These are phyloP conservation scores for Vireo griseus DNA, from an alignment of 2,797 vertebrate genomes.

Conservation along the genomic window DNA sequence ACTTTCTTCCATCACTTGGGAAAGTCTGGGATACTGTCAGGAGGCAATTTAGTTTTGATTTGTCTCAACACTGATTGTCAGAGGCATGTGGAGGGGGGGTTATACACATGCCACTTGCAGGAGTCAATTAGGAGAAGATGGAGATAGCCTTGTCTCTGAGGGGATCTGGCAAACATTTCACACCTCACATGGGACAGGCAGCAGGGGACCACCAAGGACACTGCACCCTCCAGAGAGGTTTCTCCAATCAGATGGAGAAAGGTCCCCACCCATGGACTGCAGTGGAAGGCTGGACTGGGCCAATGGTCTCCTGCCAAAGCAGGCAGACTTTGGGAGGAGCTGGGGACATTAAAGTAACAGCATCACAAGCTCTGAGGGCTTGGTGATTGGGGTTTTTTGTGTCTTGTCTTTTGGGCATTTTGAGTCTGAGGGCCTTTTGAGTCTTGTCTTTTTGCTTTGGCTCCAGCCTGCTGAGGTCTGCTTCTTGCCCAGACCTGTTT, in stretches of 20 bases:
- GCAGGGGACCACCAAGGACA: neutral
- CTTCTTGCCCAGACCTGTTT: neutral
- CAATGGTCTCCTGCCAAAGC: neutral
- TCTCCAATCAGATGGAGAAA: neutral
- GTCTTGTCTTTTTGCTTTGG: neutral
- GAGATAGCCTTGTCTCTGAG: neutral
- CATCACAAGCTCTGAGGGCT: neutral
- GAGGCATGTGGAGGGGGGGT: neutral
- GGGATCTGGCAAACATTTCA: neutral
- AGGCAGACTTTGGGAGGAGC: neutral
- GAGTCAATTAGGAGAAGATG: too few relatives aligned
- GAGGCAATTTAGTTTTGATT: neutral
- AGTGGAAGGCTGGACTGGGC: neutral
- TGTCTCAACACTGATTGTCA: neutral
- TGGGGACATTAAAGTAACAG: neutral
- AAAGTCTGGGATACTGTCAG: neutral
- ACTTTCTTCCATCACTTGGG: neutral
- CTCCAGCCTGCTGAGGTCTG: neutral
- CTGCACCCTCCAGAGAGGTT: neutral
- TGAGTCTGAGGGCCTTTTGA: neutral
- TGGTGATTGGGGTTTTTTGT: neutral
- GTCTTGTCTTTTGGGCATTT: neutral
- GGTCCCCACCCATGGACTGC: neutral
- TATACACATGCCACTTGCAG: neutral
- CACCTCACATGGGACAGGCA: neutral